Conservation (phyloP, 1,140 invertebrate genomes). For the Tetramorium parvispinum region DNA sequence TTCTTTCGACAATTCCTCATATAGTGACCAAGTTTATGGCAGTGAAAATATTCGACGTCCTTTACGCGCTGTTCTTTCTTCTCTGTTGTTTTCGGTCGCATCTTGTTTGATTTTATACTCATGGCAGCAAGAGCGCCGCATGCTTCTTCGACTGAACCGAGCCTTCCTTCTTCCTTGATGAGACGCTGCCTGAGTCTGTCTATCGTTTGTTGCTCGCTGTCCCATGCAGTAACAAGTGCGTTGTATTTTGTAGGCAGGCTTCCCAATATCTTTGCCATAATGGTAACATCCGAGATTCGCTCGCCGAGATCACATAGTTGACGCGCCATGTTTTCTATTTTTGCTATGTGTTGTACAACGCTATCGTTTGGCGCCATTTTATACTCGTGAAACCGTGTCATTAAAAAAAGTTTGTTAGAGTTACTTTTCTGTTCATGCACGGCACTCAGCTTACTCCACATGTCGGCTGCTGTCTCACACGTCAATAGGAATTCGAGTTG, state of each 20-base stretch:
- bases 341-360: neutral
- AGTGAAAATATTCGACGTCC: constrained; percentile 33
- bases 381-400: neutral
- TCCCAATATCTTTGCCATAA: constrained; percentile 64
- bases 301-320: constrained; percentile 34
- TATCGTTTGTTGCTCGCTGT: constrained; percentile 7
- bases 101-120: constrained; percentile 7
- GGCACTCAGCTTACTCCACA: neutral
- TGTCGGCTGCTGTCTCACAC: neutral
- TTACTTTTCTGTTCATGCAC: neutral
- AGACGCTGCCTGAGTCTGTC: constrained; percentile 13
- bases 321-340: neutral
- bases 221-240: constrained; percentile 54
- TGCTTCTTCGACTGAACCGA: neutral
- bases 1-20: constrained; percentile 49
- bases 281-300: constrained; percentile 43
- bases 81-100: neutral
- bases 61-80: neutral
- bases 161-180: constrained; percentile 51
- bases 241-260: constrained; percentile 58
- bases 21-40: constrained; percentile 53
- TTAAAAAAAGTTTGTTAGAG: neutral
- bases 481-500: neutral
- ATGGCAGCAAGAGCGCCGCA: constrained; percentile 24
- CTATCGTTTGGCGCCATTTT: neutral